Evolutionary conservation across 1,140 invertebrate genomes (phyloP).

Genomic region (Drosophila busckii): DNA sequence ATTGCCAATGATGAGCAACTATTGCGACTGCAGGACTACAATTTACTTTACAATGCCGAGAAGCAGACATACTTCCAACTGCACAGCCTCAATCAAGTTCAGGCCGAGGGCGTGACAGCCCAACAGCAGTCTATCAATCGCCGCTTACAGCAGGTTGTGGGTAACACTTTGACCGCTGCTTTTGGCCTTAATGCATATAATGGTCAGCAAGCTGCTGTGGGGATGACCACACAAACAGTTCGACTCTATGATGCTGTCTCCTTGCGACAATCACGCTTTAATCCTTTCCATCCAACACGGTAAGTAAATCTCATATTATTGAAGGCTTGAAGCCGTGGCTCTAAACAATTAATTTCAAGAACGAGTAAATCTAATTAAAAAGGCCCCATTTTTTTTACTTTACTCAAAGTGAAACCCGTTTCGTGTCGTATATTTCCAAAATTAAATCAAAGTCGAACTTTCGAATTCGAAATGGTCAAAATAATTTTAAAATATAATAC

Average conservation of each 20-base stretch:
- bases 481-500: too few relatives aligned
- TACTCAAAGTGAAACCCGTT: too few relatives aligned
- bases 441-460: too few relatives aligned
- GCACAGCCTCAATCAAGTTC: slow-evolving; percentile 37
- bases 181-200: slow-evolving; percentile 56
- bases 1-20: slow-evolving; percentile 47
- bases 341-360: slow-evolving; percentile 10
- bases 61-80: slow-evolving; percentile 69
- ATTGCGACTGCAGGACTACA: slow-evolving; percentile 68
- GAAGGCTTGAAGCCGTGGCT: too few relatives aligned
- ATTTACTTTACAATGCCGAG: slow-evolving; percentile 71
- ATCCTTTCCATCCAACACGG: slow-evolving; percentile 75
- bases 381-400: too few relatives aligned
- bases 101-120: not conserved
- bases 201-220: not conserved
- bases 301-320: too few relatives aligned
- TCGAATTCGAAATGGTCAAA: too few relatives aligned
- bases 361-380: too few relatives aligned
- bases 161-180: slow-evolving; percentile 56
- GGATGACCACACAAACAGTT: slow-evolving; percentile 48
- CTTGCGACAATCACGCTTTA: slow-evolving; percentile 62
- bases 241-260: slow-evolving; percentile 64
- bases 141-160: slow-evolving; percentile 54
- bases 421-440: too few relatives aligned
- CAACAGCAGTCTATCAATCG: slow-evolving; percentile 16